phyloP scores from a whole-genome alignment of 2,113 vertebrate species.

The Nothobranchius kuhntae region DNA sequence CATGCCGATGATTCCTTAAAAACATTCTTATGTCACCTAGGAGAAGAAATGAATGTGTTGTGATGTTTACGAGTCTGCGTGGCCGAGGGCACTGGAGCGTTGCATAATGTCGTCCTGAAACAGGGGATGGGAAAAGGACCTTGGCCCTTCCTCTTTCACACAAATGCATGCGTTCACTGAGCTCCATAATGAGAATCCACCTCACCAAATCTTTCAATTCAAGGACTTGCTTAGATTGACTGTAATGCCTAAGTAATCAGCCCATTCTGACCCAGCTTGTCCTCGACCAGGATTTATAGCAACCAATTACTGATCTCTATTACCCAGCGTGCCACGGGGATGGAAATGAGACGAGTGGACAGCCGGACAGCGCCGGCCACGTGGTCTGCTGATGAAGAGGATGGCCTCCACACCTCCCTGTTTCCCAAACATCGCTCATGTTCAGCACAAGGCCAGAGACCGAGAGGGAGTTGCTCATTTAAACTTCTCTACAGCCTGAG shows the following conservation, averaged over 20 bases:
- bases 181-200: constrained; percentile 74
- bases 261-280: constrained; percentile 82
- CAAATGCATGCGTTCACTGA: constrained; percentile 57
- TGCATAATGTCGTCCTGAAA: constrained; percentile 52
- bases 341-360: constrained; percentile 63
- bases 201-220: constrained; percentile 68
- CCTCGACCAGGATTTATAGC: constrained; percentile 79
- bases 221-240: constrained; percentile 74
- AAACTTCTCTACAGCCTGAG: too few relatives aligned
- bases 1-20: constrained; percentile 36
- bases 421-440: constrained; percentile 43
- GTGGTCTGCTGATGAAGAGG: constrained; percentile 45
- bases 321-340: constrained; percentile 69
- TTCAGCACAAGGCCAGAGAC: constrained; percentile 24
- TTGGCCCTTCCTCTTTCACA: constrained; percentile 66
- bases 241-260: constrained; percentile 80
- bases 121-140: constrained; percentile 49
- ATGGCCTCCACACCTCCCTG: constrained; percentile 31
- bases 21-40: constrained; percentile 55
- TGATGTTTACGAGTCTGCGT: constrained; percentile 66
- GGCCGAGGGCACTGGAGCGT: constrained; percentile 54
- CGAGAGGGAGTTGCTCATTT: too few relatives aligned
- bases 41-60: constrained; percentile 63
- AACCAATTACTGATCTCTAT: constrained; percentile 79
- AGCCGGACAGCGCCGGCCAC: constrained; percentile 51